These are phyloP conservation scores for Battus philenor DNA, from an alignment of 1,140 invertebrate species.

Conservation along the genomic window DNA sequence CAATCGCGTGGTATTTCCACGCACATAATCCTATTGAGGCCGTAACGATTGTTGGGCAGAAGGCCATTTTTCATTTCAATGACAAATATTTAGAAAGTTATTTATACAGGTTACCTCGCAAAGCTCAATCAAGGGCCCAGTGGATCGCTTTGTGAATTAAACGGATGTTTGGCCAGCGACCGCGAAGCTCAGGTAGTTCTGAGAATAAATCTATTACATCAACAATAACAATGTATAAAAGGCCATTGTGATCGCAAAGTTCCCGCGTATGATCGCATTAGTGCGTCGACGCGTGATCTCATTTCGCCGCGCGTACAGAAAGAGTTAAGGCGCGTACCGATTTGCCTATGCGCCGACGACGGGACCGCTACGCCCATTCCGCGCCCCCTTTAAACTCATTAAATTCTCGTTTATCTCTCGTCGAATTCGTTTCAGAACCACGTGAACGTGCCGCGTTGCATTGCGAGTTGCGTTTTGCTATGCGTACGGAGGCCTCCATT, in stretches of 20 bases:
- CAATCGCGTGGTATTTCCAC: slow-evolving; percentile 58
- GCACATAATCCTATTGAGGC: slow-evolving; percentile 66
- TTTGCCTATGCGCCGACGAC: slow-evolving; percentile 48
- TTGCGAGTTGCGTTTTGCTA: slow-evolving; percentile 45
- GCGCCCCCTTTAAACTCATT: slow-evolving; percentile 50
- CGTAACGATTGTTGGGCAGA: slow-evolving; percentile 40
- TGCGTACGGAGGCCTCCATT: slow-evolving; percentile 61
- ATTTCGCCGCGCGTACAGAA: slow-evolving; percentile 40
- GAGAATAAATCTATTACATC: slow-evolving; percentile 59
- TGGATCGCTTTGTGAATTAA: slow-evolving; percentile 46
- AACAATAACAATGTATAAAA: slow-evolving; percentile 35
- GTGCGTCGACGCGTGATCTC: slow-evolving; percentile 33
- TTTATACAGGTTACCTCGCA: slow-evolving; percentile 55
- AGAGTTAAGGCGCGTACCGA: slow-evolving; percentile 50
- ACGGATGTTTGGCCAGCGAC: slow-evolving; percentile 62
- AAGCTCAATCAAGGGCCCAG: slow-evolving; percentile 45
- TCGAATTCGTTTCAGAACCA: slow-evolving; percentile 39
- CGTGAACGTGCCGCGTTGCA: slow-evolving; percentile 38
- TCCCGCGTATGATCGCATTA: slow-evolving; percentile 41
- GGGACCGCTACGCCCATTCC: slow-evolving; percentile 43
- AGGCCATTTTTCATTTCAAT: slow-evolving; percentile 67
- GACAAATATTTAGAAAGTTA: slow-evolving; percentile 74
- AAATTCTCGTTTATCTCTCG: slow-evolving; percentile 61
- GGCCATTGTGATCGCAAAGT: slow-evolving; percentile 40
- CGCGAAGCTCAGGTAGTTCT: slow-evolving; percentile 62